phyloP scores from a whole-genome alignment of 2,888 invertebrate species.

The Dromius quadrimaculatus region DNA sequence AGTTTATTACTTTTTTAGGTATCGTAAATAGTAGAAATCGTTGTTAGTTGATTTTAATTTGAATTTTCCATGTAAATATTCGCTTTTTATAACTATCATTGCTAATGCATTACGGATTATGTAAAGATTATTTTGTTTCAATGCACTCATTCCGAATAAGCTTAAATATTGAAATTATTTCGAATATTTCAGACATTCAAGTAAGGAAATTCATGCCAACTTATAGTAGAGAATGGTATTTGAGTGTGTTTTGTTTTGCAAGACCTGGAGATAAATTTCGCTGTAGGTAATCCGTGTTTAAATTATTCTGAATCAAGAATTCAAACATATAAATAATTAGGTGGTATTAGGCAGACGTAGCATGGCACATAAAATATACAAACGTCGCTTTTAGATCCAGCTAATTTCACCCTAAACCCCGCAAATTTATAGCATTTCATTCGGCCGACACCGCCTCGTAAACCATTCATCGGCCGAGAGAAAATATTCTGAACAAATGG shows the following conservation, averaged over 20 bases:
- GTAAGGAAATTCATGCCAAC: no score
- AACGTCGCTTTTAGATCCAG: slow-evolving; percentile 41
- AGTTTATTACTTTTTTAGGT: slow-evolving; percentile 44
- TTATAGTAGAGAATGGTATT: no score
- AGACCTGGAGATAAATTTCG: slow-evolving; percentile 24
- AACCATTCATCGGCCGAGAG: slow-evolving; percentile 24
- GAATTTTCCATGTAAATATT: slow-evolving; percentile 33
- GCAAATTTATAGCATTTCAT: slow-evolving; percentile 38
- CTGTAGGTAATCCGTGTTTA: slow-evolving; percentile 17
- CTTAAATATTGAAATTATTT: no score
- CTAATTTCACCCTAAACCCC: slow-evolving; percentile 38
- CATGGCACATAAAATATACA: slow-evolving; percentile 43
- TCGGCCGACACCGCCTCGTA: slow-evolving; percentile 9
- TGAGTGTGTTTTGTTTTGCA: no score
- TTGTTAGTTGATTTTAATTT: slow-evolving; percentile 27
- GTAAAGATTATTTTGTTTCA: slow-evolving; percentile 7
- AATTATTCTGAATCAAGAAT: slow-evolving; percentile 37
- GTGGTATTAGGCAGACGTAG: slow-evolving; percentile 5
- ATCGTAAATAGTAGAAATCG: slow-evolving; percentile 41
- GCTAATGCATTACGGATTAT: background rate
- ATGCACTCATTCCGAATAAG: slow-evolving; percentile 15
- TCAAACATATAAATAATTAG: slow-evolving; percentile 38
- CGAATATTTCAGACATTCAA: no score
- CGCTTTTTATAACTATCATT: slow-evolving; percentile 9
- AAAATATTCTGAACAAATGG: slow-evolving; percentile 35